These are phyloP conservation scores for Hystrix brachyura DNA, from an alignment of 2,113 vertebrate genomes.

Conservation along the genomic window DNA sequence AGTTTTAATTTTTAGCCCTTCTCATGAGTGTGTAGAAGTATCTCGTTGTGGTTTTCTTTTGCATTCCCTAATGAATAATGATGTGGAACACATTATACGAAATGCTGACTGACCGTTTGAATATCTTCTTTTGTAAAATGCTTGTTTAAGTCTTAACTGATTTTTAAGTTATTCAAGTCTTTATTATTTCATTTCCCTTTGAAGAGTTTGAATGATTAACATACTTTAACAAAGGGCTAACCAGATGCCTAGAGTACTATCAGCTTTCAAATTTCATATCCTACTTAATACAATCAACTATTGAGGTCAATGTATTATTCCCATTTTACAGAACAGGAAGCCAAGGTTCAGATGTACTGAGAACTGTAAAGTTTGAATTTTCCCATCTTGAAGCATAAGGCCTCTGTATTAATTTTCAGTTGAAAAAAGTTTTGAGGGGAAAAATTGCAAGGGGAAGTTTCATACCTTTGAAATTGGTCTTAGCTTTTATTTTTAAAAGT, in stretches of 20 bases:
- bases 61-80: not conserved
- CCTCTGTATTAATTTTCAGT: not conserved
- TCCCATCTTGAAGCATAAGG: not conserved
- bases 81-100: not conserved
- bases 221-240: not conserved
- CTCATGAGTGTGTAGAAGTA: not conserved
- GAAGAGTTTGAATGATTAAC: not conserved
- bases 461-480: not conserved
- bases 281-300: not conserved
- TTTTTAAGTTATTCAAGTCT: conserved; percentile 5
- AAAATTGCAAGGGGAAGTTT: not conserved
- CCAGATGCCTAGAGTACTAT: not conserved
- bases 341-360: not conserved
- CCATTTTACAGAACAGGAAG: not conserved
- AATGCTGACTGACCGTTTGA: not conserved
- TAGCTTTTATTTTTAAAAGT: not conserved
- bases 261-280: not conserved
- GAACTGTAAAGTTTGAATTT: not conserved
- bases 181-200: conserved; percentile 47
- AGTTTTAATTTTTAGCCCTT: conserved; percentile 46
- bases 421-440: not conserved
- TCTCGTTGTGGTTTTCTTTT: conserved; percentile 8
- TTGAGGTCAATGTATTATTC: not conserved
- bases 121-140: conserved; percentile 19
- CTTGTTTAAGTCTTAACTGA: not conserved